Percentiles rank a stretch among this genome's conserved stretches.
Evolutionary conservation across 2,113 vertebrate genomes (phyloP).

Genomic region (Cathartes aura): DNA sequence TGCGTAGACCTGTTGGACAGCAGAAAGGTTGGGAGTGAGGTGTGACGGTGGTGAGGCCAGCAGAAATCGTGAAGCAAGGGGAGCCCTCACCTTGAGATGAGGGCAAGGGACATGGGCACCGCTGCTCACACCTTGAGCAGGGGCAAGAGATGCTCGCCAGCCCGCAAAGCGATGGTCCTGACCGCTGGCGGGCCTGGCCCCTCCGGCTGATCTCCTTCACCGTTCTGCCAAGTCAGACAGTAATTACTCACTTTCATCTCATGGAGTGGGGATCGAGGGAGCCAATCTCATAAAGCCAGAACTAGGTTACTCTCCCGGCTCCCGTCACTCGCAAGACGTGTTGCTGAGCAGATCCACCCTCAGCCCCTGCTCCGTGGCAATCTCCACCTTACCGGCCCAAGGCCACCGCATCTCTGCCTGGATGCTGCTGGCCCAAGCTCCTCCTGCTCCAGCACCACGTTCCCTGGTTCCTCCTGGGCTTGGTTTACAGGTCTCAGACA

Average conservation of each 20-base stretch:
- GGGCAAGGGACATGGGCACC: rapidly evolving
- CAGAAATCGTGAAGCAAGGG: background rate
- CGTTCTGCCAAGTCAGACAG: background rate
- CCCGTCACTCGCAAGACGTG: rapidly evolving
- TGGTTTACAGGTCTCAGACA: background rate
- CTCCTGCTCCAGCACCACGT: rapidly evolving
- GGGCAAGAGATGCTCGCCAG: background rate
- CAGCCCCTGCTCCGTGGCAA: background rate
- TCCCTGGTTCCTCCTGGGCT: background rate
- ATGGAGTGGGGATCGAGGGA: background rate
- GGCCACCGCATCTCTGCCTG: rapidly evolving
- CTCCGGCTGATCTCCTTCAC: rapidly evolving
- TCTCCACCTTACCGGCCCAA: background rate
- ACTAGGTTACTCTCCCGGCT: background rate
- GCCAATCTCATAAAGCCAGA: background rate
- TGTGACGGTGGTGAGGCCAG: background rate
- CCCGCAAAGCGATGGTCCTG: rapidly evolving
- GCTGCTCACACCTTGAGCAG: background rate
- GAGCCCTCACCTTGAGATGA: background rate
- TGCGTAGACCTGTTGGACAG: background rate
- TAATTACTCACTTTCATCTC: background rate
- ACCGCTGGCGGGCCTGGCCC: background rate
- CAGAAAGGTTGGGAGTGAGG: background rate
- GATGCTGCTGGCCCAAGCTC: background rate
- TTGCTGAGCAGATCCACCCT: background rate